Conservation (phyloP, 2,113 vertebrate species). For the Aphelocoma coerulescens region DNA sequence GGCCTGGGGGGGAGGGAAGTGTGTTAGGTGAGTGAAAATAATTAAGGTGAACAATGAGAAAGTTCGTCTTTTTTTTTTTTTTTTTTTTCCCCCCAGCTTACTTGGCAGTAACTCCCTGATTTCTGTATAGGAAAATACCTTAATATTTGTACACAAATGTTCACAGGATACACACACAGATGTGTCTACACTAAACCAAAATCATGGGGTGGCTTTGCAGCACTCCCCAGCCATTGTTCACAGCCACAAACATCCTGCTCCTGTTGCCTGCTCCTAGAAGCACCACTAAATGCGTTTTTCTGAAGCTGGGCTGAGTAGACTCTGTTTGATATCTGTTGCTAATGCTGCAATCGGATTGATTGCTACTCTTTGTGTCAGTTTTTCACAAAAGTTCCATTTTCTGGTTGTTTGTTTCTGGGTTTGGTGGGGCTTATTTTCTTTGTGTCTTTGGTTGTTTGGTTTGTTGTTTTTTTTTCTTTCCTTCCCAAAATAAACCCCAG, state of each 20-base stretch:
- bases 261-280: not conserved
- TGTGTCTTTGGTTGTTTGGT: not conserved
- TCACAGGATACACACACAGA: not conserved
- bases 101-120: not conserved
- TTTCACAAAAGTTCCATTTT: not conserved
- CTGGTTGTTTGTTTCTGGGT: not conserved
- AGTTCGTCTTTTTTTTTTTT: not conserved
- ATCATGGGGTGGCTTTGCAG: not conserved
- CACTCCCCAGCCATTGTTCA: not conserved
- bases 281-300: not conserved
- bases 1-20: rapidly evolving
- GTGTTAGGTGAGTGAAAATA: not conserved
- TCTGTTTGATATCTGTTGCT: not conserved
- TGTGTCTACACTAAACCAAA: not conserved
- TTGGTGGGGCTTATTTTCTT: not conserved
- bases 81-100: not conserved
- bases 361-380: not conserved
- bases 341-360: not conserved
- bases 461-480: not conserved
- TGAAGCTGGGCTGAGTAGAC: not conserved
- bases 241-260: not conserved
- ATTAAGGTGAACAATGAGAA: not conserved
- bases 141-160: not conserved
- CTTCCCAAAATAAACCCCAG: not conserved
- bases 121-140: not conserved